Conservation (phyloP, 2,113 vertebrate species). For the Spheniscus mendiculus region DNA sequence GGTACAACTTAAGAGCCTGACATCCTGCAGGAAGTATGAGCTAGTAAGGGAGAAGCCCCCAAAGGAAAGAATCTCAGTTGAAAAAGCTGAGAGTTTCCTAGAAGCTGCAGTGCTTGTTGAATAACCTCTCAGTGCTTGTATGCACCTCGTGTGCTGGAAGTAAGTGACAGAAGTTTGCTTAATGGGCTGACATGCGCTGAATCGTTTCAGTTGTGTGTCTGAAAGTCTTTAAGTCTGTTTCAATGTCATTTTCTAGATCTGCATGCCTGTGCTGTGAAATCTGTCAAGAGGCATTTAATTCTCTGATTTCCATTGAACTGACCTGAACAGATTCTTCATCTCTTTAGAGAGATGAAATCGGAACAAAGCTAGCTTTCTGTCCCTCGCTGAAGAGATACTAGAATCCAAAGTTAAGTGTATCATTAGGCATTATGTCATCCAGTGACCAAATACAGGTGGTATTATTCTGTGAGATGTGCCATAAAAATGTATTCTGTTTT, state of each 20-base stretch:
- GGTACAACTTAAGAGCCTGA: background rate
- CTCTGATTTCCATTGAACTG: background rate
- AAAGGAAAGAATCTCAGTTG: background rate
- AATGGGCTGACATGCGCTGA: background rate
- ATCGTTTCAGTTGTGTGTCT: background rate
- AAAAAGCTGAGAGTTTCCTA: background rate
- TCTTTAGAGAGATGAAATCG: background rate
- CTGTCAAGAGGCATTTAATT: background rate
- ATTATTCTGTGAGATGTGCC: background rate
- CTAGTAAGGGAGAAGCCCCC: background rate
- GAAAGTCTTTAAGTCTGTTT: background rate
- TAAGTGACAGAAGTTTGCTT: background rate
- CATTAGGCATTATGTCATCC: background rate
- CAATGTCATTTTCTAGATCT: background rate
- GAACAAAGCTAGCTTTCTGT: background rate
- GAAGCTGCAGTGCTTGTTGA: background rate
- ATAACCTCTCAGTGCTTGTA: background rate
- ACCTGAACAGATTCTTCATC: background rate
- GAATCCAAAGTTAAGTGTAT: background rate
- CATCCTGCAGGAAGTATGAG: background rate
- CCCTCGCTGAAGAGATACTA: background rate
- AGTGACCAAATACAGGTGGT: background rate
- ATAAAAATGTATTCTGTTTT: background rate
- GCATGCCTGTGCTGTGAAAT: background rate
- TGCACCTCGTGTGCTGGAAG: background rate